Percentiles rank a stretch among this genome's conserved stretches.
Evolutionary conservation across 2,888 invertebrate species (phyloP).

Genomic region (Arctia plantaginis): DNA sequence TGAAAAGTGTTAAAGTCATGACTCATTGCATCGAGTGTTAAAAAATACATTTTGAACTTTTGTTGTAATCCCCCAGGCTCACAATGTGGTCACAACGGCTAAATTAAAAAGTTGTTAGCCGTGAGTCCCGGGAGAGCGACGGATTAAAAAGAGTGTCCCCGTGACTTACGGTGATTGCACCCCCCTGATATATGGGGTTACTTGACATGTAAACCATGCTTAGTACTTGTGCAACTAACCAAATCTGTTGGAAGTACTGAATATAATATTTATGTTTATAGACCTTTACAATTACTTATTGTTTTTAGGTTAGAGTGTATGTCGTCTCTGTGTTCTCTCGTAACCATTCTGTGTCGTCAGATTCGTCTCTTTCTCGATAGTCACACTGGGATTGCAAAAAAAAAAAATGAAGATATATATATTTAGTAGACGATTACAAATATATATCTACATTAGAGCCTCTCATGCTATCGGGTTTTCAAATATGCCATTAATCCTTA

Average conservation of each 20-base stretch:
- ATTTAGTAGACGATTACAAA: too few species aligned
- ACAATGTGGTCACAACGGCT: conserved; percentile 15
- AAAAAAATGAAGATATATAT: too few species aligned
- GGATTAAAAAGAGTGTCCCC: conserved; percentile 59
- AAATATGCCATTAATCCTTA: too few species aligned
- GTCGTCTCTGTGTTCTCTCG: too few species aligned
- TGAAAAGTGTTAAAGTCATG: neutral
- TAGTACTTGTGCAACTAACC: neutral
- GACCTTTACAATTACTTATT: neutral
- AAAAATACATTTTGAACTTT: conserved; percentile 10
- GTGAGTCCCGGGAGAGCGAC: conserved; percentile 27
- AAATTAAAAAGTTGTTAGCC: conserved; percentile 64
- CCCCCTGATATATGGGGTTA: conserved; percentile 5
- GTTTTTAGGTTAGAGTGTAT: too few species aligned
- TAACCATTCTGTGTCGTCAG: too few species aligned
- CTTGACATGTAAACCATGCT: neutral
- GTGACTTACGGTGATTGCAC: conserved; percentile 52
- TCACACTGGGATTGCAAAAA: too few species aligned
- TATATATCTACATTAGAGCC: too few species aligned
- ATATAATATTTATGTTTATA: neutral
- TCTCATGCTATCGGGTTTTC: too few species aligned
- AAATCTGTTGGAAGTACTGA: neutral
- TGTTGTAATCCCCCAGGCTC: conserved; percentile 12
- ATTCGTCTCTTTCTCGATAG: too few species aligned
- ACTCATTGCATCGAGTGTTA: neutral